Conservation (phyloP, 2,888 invertebrate species). For the Rhyacophila evoluta region DNA sequence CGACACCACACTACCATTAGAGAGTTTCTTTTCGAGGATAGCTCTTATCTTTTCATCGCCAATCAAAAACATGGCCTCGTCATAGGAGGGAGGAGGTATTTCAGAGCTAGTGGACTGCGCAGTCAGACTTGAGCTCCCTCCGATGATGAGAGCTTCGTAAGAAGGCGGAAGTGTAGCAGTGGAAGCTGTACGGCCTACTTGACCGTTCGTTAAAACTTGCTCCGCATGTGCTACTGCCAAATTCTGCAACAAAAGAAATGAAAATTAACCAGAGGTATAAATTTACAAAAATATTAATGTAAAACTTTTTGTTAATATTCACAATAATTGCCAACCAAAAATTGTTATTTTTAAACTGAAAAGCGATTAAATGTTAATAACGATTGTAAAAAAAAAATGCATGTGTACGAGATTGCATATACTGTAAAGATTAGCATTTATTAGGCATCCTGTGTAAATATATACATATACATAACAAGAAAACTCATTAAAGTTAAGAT, state of each 20-base stretch:
- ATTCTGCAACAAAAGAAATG: slow-evolving; percentile 68
- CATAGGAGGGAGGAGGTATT: slow-evolving; percentile 74
- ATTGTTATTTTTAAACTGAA: too few species aligned
- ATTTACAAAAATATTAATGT: too few species aligned
- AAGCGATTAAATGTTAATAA: too few species aligned
- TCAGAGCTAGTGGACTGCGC: slow-evolving; percentile 67
- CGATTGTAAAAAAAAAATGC: too few species aligned
- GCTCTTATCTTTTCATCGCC: slow-evolving; percentile 63
- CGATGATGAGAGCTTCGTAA: slow-evolving; percentile 71
- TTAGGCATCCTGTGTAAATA: too few species aligned
- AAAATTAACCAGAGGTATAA: too few species aligned
- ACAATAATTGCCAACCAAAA: too few species aligned
- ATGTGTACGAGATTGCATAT: too few species aligned
- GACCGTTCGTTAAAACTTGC: slow-evolving; percentile 66
- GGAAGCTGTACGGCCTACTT: slow-evolving; percentile 70
- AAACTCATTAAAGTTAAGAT: too few species aligned
- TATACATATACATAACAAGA: too few species aligned
- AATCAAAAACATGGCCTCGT: slow-evolving; percentile 73
- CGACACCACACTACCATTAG: slow-evolving; percentile 27
- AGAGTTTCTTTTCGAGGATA: slow-evolving; percentile 40
- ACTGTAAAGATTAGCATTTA: too few species aligned
- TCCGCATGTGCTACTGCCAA: slow-evolving; percentile 71
- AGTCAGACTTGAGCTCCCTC: slow-evolving; percentile 59
- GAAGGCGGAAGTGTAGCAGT: slow-evolving; percentile 73
- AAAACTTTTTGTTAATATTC: too few species aligned